A percentile compares a stretch with the other conserved stretches of the same genome.
Evolutionary conservation across 2,113 vertebrate species (phyloP).

Genomic region (Chascanopsetta lugubris): DNA sequence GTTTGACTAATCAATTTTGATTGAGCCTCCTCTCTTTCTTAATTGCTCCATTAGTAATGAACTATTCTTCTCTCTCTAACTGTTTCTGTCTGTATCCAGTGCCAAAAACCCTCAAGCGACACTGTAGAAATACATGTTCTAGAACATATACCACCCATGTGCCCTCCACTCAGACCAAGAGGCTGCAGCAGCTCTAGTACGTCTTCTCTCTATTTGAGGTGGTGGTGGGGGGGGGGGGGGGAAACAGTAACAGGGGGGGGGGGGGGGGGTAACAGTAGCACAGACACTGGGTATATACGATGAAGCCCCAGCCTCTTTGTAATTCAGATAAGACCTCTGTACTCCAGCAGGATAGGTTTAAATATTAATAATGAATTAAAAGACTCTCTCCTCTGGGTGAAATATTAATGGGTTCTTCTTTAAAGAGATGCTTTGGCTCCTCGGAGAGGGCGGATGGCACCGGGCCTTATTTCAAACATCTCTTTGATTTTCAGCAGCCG

Average conservation of each 20-base stretch:
- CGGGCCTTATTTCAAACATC: conserved; percentile 45
- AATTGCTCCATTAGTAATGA: not conserved
- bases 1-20: not conserved
- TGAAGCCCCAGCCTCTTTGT: conserved; percentile 58
- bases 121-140: conserved; percentile 37
- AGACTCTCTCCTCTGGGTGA: conserved; percentile 69
- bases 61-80: not conserved
- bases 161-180: conserved; percentile 9
- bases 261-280: conserved; percentile 11
- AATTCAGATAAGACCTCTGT: conserved; percentile 71
- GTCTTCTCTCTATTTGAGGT: conserved; percentile 21
- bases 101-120: conserved; percentile 32
- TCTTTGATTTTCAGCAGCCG: conserved; percentile 42
- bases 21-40: not conserved
- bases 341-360: conserved; percentile 63
- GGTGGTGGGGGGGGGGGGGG: not conserved
- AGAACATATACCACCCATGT: conserved; percentile 25
- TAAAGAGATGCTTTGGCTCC: conserved; percentile 49
- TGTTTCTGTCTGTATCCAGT: conserved; percentile 5
- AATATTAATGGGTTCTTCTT: conserved; percentile 75
- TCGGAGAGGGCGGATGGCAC: conserved; percentile 34
- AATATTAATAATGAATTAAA: conserved; percentile 79
- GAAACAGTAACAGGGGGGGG: conserved; percentile 8
- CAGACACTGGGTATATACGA: conserved; percentile 45
- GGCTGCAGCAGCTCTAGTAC: conserved; percentile 22